Conservation (phyloP, 92 coral and sea anemone genomes). For the Umimayanthus chanpuru region DNA sequence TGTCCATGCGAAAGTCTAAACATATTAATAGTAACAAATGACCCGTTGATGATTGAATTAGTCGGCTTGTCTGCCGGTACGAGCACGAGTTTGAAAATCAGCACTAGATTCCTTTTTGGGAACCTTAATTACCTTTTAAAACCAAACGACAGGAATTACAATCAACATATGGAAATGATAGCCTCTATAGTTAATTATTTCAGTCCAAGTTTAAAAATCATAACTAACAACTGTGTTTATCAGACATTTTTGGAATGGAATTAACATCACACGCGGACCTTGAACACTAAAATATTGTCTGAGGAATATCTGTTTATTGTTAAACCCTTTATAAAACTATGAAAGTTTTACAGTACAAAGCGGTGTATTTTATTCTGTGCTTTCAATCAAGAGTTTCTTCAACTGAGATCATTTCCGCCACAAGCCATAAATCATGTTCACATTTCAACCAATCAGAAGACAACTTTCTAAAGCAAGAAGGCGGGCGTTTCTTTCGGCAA, state of each 20-base stretch:
- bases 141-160: background rate
- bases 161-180: background rate
- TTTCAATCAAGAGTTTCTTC: conserved; percentile 6
- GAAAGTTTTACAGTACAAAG: background rate
- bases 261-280: no score
- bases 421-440: conserved; percentile 35
- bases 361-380: background rate
- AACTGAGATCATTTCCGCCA: conserved; percentile 38
- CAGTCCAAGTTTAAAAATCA: background rate
- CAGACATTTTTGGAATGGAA: background rate
- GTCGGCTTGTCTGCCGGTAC: conserved; percentile 38
- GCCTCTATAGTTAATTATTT: background rate
- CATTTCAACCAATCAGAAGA: conserved; percentile 25
- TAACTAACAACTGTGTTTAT: background rate
- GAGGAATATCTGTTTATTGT: background rate
- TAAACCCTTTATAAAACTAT: background rate
- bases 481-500: conserved; percentile 13
- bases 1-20: background rate
- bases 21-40: conserved; percentile 24
- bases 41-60: conserved; percentile 42
- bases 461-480: background rate
- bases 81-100: background rate
- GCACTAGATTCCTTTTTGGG: background rate
- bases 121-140: background rate
- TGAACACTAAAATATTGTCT: background rate